Conservation (phyloP, 2,797 vertebrate species). For the Enteromius anoplus region DNA sequence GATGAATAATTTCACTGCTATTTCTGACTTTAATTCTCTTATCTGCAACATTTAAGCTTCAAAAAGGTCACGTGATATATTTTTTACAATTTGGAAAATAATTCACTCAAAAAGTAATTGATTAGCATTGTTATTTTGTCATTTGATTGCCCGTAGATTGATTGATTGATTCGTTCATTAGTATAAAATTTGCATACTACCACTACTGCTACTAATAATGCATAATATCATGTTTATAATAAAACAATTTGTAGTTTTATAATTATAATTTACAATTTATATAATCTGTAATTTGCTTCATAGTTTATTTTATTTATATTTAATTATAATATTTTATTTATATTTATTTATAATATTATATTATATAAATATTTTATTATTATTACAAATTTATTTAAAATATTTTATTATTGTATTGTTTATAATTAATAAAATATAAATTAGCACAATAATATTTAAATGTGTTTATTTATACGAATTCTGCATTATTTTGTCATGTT, state of each 20-base stretch:
- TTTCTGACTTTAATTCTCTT: slow-evolving; percentile 16
- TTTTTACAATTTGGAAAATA: not conserved
- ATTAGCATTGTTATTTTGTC: not conserved
- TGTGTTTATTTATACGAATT: not conserved
- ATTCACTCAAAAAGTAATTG: too few species aligned
- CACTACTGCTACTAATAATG: not conserved
- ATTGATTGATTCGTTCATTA: not conserved
- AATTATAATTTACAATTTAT: not conserved
- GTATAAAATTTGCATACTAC: not conserved
- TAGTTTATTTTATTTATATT: too few species aligned
- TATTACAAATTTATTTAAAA: not conserved
- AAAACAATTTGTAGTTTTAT: not conserved
- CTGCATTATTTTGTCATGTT: too few species aligned
- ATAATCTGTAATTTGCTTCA: too few species aligned
- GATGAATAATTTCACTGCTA: slow-evolving; percentile 19
- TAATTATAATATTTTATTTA: too few species aligned
- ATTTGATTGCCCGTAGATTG: not conserved
- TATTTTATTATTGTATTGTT: not conserved
- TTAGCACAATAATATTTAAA: not conserved
- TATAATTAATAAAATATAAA: not conserved
- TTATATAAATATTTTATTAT: not conserved
- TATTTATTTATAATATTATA: too few species aligned
- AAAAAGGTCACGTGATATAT: slow-evolving; percentile 15
- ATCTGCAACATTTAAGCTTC: slow-evolving; percentile 30
- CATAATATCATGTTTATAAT: not conserved